Evolutionary conservation across 2,888 invertebrate species (phyloP).

Genomic region (Sipha maydis): DNA sequence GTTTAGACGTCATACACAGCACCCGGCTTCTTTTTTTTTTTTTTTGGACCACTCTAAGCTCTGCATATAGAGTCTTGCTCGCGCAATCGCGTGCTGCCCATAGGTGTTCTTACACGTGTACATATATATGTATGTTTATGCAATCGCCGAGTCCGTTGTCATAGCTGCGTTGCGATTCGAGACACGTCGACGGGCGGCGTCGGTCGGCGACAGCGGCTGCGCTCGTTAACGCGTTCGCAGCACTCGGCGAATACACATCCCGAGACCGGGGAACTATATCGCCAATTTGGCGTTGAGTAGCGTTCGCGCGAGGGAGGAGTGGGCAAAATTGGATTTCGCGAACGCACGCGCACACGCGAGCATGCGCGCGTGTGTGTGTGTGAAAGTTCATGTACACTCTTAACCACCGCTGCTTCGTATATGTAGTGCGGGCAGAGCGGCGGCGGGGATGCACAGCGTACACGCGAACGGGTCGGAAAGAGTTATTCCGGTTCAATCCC

Average conservation of each 20-base stretch:
- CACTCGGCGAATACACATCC: conserved; percentile 16
- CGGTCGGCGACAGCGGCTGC: not conserved
- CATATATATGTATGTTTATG: not conserved
- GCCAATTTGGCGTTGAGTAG: conserved; percentile 25
- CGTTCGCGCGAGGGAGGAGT: not conserved
- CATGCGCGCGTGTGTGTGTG: not conserved
- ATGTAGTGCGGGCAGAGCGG: not conserved
- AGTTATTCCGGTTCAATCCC: conserved; percentile 49
- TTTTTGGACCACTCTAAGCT: too few relatives aligned
- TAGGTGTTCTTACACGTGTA: not conserved
- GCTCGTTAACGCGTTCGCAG: conserved; percentile 29
- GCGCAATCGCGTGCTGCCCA: too few relatives aligned
- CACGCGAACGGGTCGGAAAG: conserved; percentile 29
- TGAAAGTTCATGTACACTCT: not conserved
- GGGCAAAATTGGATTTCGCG: conserved; percentile 31
- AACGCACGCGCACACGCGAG: not conserved
- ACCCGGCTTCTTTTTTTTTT: too few relatives aligned
- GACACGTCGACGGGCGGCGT: conserved; percentile 5
- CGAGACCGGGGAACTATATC: not conserved
- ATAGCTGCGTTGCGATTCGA: conserved; percentile 16
- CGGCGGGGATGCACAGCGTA: not conserved
- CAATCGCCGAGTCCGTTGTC: not conserved
- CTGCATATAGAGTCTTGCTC: too few relatives aligned
- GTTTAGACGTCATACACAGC: too few relatives aligned
- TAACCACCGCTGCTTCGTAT: not conserved